Evolutionary conservation across 1,140 invertebrate genomes (phyloP), one percentile per base, ranked within the genome.

Genomic region (Hyles euphorbiae): DNA sequence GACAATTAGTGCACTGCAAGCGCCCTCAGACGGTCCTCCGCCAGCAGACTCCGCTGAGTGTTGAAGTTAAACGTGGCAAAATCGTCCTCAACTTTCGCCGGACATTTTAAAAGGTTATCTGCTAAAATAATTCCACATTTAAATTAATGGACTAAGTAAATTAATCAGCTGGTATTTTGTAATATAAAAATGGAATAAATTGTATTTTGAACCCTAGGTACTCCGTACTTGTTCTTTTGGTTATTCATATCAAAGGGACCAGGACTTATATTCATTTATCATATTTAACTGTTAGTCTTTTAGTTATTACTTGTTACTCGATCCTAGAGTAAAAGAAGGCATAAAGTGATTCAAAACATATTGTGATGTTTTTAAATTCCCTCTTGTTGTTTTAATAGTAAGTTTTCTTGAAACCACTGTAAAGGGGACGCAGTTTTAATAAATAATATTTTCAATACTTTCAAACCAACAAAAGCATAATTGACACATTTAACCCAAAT

Each of bases 1-100:
- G 75, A 76, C 75, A 80, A 80, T 80, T 74, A 80, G 75, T 67
- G 73, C 75, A 71, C 69, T 75, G 71, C 60, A 59, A 62, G 65
- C 64, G 73, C 60, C 65, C 73, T 78, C 70, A 77, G 77, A 80
- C 77, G 67, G 65, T 67, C 56, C 74, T 77, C 73, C 65, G 63
- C 65, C 70, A 60, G 64, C 67, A 34, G 10, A 22, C 64, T 70
- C 58, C 64, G 56, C 64, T 61, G 64, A 70, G 63, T 65, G 68
- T 62, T 66, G 67, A 66, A 67, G 74, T 68, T 71, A 74, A 77
- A 74, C 67, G 68, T 70, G 64, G 70, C 72, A 65, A 56, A 65
- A 73, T 73, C 64, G 65, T 65, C 64, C 57, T 67, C 60, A 36
- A 54, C 46, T 34, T 45, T 55, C 40, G 53, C 54, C 46, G 45